Percentiles rank a stretch among this genome's conserved stretches.
phyloP scores from a whole-genome alignment of 2,797 vertebrate genomes.

The Meriones psammophilus region DNA sequence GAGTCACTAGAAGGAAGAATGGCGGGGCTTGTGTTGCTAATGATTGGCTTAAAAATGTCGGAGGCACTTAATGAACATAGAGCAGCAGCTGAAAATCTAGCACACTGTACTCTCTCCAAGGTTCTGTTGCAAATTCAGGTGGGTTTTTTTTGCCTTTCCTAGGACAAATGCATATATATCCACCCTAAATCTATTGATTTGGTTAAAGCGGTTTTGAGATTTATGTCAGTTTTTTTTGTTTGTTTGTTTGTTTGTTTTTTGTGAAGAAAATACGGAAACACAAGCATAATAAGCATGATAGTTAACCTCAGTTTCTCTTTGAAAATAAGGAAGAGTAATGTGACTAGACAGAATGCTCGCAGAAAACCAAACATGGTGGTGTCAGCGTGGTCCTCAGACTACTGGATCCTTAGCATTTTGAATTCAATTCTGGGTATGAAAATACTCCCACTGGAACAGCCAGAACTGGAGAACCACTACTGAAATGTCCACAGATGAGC shows the following conservation, averaged over 20 bases:
- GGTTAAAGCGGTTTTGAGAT: constrained; percentile 13
- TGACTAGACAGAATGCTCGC: neutral
- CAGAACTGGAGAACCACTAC: neutral
- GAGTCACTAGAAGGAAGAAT: neutral
- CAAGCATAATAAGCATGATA: neutral
- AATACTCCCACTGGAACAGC: neutral
- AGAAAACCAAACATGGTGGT: neutral
- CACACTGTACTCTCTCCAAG: neutral
- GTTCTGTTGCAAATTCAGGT: neutral
- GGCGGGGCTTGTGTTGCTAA: constrained; percentile 57
- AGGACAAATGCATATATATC: neutral
- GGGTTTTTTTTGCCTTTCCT: neutral
- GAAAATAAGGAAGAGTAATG: neutral
- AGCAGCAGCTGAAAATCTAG: neutral
- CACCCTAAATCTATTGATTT: constrained; percentile 28
- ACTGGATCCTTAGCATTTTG: neutral
- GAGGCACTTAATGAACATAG: constrained; percentile 29
- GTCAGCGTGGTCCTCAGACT: neutral
- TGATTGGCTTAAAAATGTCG: constrained; percentile 24
- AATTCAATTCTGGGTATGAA: neutral
- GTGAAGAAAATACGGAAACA: constrained; percentile 10
- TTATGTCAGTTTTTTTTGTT: neutral
- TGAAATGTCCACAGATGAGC: neutral
- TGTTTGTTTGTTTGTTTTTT: neutral
- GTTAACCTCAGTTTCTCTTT: neutral